Base-by-base conservation (phyloP, 92 coral and sea anemone species). In the Porites cylindrica region DNA sequence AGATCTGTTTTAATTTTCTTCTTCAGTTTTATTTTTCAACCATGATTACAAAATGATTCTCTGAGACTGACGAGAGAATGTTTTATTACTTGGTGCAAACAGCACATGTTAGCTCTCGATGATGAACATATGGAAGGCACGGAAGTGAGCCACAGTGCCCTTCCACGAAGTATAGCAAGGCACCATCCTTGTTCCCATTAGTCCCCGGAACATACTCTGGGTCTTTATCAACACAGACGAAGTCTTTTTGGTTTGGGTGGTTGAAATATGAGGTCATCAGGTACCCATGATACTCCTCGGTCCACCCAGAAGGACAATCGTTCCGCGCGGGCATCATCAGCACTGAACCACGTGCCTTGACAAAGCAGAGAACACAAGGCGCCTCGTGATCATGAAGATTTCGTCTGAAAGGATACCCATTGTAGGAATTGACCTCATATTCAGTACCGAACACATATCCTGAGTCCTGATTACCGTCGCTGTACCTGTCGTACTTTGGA, bases 281-380 rank as follows among this genome's bases (percentile, higher is more conserved):
- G 76, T 93, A 93, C 50, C 96, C 96, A 76, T 88, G 78, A 78
- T 93, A 93, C 91, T 93, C 96, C 67, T 85, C 64, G 74, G 92
- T 91, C 96, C 94, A 73, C 0, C 53, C 96, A 65, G 96, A 64
- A 69, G 96, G 93, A 84, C 96, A 90, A 21, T 66, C 85, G 77
- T 93, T 87, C 24, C 94, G 86, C 18, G 90, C 94, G 29, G 92
- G 95, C 61, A 86, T 85, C 93, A 90, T 92, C 75, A 92, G 64
- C 87, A 89, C 76, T 60, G 91, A 53, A 51, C 91, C 92, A 61
- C 93, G 91, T 82, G 93, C 81, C 63, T 92, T 81, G 67, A 77
- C 86, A 71, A 89, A 78, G 58, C 95, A 92, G 60, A 86, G 89
- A 47, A 92, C 6, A 54, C 60, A 54, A 10, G 60, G 60, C 13